phyloP scores from a whole-genome alignment of 2,113 vertebrate genomes.

The Tylochromis polylepis region DNA sequence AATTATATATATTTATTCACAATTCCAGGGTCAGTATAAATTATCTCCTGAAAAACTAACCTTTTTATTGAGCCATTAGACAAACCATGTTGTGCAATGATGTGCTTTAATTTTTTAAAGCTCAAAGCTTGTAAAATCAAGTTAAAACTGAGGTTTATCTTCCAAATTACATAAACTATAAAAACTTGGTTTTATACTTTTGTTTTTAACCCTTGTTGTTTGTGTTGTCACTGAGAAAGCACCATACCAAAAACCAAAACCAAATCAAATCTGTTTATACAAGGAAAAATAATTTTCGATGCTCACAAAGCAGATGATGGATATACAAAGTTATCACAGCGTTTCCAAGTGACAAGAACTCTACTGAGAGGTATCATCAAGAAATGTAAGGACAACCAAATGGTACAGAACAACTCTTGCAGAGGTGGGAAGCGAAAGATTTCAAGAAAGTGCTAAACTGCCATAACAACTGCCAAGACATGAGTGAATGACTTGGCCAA shows the following conservation, averaged over 20 bases:
- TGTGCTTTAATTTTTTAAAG: background rate
- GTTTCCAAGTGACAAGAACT: background rate
- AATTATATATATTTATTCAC: background rate
- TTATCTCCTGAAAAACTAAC: background rate
- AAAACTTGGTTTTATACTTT: too few species aligned
- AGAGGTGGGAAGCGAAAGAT: background rate
- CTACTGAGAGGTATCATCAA: background rate
- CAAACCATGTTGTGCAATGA: background rate
- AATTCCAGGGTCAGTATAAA: background rate
- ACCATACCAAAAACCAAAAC: accelerated
- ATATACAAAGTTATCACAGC: background rate
- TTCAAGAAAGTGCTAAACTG: background rate
- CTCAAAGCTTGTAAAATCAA: background rate
- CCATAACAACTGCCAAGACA: background rate
- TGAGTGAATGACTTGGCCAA: accelerated
- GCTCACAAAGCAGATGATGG: background rate
- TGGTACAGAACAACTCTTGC: background rate
- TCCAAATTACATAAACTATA: background rate
- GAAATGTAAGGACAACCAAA: accelerated
- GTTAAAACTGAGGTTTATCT: background rate
- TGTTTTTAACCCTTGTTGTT: too few species aligned
- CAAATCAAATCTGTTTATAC: background rate
- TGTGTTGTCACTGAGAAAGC: background rate
- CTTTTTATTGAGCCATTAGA: too few species aligned
- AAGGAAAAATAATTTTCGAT: background rate